phyloP scores from a whole-genome alignment of 2,113 vertebrate species.

The Mungos mungo region DNA sequence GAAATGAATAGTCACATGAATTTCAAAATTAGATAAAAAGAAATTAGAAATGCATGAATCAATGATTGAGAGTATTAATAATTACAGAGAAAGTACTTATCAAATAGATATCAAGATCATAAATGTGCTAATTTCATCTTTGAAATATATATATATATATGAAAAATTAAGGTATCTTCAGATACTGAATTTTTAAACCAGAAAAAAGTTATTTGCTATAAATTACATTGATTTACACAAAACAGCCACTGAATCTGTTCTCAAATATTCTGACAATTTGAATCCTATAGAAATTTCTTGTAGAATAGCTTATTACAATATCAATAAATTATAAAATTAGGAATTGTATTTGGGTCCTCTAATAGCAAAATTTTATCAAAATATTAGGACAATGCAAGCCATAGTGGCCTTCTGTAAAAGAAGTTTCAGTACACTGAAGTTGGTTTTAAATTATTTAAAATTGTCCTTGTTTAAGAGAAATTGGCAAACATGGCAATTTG shows the following conservation, averaged over 20 bases:
- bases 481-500: not conserved
- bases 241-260: not conserved
- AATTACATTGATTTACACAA: constrained; percentile 19
- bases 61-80: not conserved
- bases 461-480: not conserved
- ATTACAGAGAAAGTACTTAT: not conserved
- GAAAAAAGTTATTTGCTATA: constrained; percentile 34
- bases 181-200: constrained; percentile 14
- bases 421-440: not conserved
- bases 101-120: not conserved
- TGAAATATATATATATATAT: not conserved
- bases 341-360: not conserved
- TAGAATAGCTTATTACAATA: not conserved
- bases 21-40: not conserved
- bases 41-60: not conserved
- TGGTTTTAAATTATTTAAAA: not conserved
- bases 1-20: not conserved
- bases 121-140: not conserved
- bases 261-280: not conserved
- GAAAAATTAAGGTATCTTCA: not conserved
- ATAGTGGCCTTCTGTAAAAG: not conserved
- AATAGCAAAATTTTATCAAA: not conserved
- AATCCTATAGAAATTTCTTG: not conserved
- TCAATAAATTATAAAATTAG: not conserved
- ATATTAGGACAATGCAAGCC: not conserved